These are phyloP conservation scores for Macrotis lagotis DNA, from an alignment of 2,113 vertebrate genomes.

Conservation along the genomic window DNA sequence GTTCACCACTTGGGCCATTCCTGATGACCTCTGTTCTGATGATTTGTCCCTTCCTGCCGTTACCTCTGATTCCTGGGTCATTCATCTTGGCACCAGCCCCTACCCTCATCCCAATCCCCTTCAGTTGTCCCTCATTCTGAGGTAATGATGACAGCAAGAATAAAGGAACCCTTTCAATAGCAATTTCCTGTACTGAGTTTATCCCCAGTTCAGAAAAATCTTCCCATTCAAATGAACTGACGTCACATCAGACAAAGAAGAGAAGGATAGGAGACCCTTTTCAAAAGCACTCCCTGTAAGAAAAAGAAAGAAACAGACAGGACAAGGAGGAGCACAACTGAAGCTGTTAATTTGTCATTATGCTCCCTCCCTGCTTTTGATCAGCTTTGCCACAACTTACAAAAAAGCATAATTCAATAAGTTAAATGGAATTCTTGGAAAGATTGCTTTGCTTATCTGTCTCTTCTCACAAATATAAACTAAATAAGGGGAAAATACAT, in stretches of 20 bases:
- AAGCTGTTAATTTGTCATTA: conserved; percentile 65
- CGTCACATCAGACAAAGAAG: conserved; percentile 29
- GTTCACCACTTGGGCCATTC: conserved; percentile 59
- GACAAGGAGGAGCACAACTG: conserved; percentile 60
- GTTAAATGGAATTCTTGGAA: neutral
- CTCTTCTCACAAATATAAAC: conserved; percentile 27
- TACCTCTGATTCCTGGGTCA: conserved; percentile 38
- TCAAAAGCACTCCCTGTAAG: conserved; percentile 72
- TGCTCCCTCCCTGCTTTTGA: conserved; percentile 17
- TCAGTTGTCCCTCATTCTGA: conserved; percentile 65
- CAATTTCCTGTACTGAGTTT: conserved; percentile 70
- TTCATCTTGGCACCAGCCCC: conserved; percentile 47
- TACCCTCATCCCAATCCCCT: conserved; percentile 54
- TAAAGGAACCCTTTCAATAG: conserved; percentile 72
- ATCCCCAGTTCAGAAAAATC: conserved; percentile 71
- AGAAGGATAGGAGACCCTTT: conserved; percentile 10
- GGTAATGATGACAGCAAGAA: conserved; percentile 73
- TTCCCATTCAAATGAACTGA: conserved; percentile 74
- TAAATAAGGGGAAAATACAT: neutral
- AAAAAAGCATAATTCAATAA: conserved; percentile 49
- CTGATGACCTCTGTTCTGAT: conserved; percentile 45
- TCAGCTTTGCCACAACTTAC: conserved; percentile 46
- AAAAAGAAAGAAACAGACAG: conserved; percentile 49
- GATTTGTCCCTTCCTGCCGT: conserved; percentile 45
- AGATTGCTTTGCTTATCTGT: conserved; percentile 45